Evolutionary conservation across 2,888 invertebrate genomes (phyloP).

Genomic region (Bellardia bayeri): DNA sequence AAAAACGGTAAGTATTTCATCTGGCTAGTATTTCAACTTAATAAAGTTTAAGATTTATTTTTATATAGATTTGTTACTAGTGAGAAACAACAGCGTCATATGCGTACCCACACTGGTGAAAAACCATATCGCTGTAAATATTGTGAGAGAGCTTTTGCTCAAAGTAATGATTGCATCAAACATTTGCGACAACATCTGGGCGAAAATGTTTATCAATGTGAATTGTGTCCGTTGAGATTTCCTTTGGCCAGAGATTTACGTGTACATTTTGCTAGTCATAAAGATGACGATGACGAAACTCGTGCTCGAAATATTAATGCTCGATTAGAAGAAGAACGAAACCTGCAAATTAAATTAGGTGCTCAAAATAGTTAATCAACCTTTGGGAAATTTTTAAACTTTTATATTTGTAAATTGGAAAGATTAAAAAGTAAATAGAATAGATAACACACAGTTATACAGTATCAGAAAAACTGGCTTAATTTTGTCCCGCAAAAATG

Average conservation of each 20-base stretch:
- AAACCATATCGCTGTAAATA: constrained; percentile 76
- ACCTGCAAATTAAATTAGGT: constrained; percentile 35
- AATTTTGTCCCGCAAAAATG: no score
- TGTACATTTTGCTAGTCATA: constrained; percentile 73
- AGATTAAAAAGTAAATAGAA: no score
- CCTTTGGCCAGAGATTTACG: constrained; percentile 71
- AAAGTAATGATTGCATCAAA: constrained; percentile 76
- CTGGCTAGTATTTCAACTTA: not conserved
- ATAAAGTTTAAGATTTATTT: not conserved
- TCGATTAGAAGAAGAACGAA: constrained; percentile 37
- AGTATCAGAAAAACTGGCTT: no score
- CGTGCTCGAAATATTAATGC: constrained; percentile 56
- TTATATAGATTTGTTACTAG: constrained; percentile 85
- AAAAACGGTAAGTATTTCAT: constrained; percentile 54
- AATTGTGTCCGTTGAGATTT: constrained; percentile 76
- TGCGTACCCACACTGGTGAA: constrained; percentile 86
- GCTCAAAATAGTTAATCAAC: not conserved
- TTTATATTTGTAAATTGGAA: not conserved
- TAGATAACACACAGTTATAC: no score
- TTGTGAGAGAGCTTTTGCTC: constrained; percentile 74
- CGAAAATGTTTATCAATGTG: constrained; percentile 86
- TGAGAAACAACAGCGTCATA: constrained; percentile 86
- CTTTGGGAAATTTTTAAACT: not conserved
- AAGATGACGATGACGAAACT: constrained; percentile 73
- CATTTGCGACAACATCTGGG: constrained; percentile 86